Evolutionary conservation across 2,888 invertebrate genomes (phyloP), one percentile per base, ranked within the genome.

Genomic region (Syrphus vitripennis): DNA sequence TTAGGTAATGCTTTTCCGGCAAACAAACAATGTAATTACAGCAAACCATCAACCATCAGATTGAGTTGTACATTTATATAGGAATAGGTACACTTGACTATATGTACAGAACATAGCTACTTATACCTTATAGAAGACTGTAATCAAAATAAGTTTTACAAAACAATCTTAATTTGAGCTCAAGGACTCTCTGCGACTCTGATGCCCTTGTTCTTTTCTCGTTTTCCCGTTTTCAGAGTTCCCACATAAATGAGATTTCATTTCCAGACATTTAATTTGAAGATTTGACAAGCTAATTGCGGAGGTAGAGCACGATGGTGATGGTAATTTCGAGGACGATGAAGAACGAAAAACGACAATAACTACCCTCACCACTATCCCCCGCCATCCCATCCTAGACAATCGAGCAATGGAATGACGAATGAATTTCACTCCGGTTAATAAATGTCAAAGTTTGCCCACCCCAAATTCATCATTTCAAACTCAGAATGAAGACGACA

Each of bases 281-380:
- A 74, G 86, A 76, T 84, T 84, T 84, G 80, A 84, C 84, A 77
- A 77, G 86, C 86, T 86, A 86, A 86, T 86, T 82, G 82, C 69
- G 19, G 26, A 55, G 67, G 21, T 63, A 71, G 37, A n/a, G n/a
- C 24, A 40, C 26, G 29, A 75, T 19, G n/a, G 12, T 19, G 21
- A 59, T 2, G 3, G n/a, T 5, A n/a, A 48, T 10, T 9, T 9
- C n/a, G 21, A 21, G 21, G 16, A 48, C 9, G 19, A 29, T 3
- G 12, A 70, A 72, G 45, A 19, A 26, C 16, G n/a, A 37, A 55
- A 16, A 65, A n/a, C n/a, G n/a, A n/a, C n/a, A n/a, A n/a, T n/a
- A n/a, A n/a, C n/a, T 19, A 45, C 29, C 21, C 31, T n/a, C 21
- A 40, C n/a, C n/a, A n/a, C n/a, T n/a, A n/a, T n/a, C n/a, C n/a